Percentiles rank a stretch among this genome's conserved stretches.
phyloP scores from a whole-genome alignment of 1,140 invertebrate species.

The Hestina assimilis region DNA sequence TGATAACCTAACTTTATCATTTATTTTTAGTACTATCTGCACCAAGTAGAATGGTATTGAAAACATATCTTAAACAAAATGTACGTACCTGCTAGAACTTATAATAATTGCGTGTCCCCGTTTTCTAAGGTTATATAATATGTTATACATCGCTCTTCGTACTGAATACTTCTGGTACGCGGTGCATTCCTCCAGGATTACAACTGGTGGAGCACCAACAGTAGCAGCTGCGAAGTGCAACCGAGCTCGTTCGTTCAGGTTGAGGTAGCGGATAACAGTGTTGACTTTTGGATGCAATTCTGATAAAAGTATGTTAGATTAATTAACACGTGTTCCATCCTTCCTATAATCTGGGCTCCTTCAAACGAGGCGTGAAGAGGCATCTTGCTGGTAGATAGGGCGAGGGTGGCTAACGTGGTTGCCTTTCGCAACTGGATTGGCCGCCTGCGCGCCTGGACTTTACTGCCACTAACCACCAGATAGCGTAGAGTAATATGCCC shows the following conservation, averaged over 20 bases:
- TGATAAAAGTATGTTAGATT: constrained; percentile 19
- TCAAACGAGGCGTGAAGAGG: no score
- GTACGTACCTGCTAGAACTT: constrained; percentile 43
- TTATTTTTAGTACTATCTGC: no score
- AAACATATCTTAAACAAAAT: not conserved
- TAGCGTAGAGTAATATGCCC: no score
- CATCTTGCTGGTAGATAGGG: no score
- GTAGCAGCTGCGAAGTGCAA: constrained; percentile 53
- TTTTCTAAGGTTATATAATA: constrained; percentile 46
- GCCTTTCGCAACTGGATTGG: no score
- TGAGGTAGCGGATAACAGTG: constrained; percentile 29
- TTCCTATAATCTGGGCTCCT: no score
- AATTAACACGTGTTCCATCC: no score
- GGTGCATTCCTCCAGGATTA: constrained; percentile 57
- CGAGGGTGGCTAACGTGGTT: no score
- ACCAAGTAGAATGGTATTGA: no score
- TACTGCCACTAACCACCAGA: no score
- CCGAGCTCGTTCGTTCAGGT: constrained; percentile 30
- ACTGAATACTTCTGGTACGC: constrained; percentile 57
- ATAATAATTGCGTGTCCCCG: constrained; percentile 50
- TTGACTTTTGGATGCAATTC: constrained; percentile 36
- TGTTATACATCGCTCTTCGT: constrained; percentile 51
- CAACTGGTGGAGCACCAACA: constrained; percentile 46
- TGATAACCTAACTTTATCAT: no score
- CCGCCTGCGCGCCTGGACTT: no score